Base-by-base conservation (phyloP, 2,797 vertebrate species). In the Sebastes trivittatus region DNA sequence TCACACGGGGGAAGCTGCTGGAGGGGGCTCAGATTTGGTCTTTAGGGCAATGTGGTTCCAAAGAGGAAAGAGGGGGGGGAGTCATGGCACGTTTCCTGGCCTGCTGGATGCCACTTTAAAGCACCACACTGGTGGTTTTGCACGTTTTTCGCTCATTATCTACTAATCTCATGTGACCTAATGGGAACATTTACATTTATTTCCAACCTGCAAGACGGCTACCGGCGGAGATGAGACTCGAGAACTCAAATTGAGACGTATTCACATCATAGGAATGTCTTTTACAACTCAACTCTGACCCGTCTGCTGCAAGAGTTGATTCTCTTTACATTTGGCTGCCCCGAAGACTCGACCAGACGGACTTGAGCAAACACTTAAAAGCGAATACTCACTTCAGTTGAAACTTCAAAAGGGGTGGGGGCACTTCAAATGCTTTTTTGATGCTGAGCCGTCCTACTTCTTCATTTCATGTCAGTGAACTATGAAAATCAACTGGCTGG, bases 41-140 rank as follows among this genome's bases (percentile, higher is more conserved):
- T 46, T 68, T 9, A 4, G 30, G 55, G 58, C 10, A 18, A 69
- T 70, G 42, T 77, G 75, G 56, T 8, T 70, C 27, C 9, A 36
- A 23, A 22, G 55, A 42, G 1, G 7, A 20, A 30, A 7, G 56
- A 30, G 20, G 36, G 36, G 30, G 23, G 20, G 13, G 38, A 60
- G 23, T 34, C 10, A 23, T 76, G 66, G 61, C 55, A 74, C 10
- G 20, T 56, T 65, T 67, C 59, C 38, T 63, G 65, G 30, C 18
- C 23, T 8, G 32, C 66, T 63, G 58, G 64, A 69, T n/a, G 32
- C 25, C 49, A 68, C 62, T 64, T 79, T 63, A 58, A 75, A 71
- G 14, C 55, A 13, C 11, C 32, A 7, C 7, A 49, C 13, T 27
- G 38, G 23, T 29, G 63, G 22, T 77, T 69, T 72, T 52, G 23